Conservation (phyloP, 2,888 invertebrate genomes). For the Lasioglossum lativentre region DNA sequence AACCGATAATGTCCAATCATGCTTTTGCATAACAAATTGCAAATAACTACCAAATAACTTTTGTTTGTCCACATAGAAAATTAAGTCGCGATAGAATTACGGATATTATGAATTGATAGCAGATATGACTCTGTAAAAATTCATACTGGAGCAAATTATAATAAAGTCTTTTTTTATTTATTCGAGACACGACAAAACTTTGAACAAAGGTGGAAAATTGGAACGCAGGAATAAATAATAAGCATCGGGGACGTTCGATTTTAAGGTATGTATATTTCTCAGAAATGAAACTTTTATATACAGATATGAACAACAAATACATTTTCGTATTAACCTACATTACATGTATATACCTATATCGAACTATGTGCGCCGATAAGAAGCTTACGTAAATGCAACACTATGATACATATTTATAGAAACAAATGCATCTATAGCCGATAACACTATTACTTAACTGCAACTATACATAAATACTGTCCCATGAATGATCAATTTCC, state of each 20-base stretch:
- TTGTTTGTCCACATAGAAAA: too few species aligned
- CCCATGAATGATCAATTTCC: not conserved
- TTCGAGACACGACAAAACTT: too few species aligned
- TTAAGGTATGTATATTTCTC: conserved; percentile 73
- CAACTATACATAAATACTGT: conserved; percentile 2
- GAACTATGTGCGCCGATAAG: conserved; percentile 29
- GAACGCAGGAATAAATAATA: not conserved
- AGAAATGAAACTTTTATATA: conserved; percentile 71
- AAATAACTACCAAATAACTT: too few species aligned
- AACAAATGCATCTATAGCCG: conserved; percentile 30
- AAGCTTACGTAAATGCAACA: conserved; percentile 39
- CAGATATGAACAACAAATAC: conserved; percentile 65
- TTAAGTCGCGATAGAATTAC: too few species aligned
- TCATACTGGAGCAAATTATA: too few species aligned
- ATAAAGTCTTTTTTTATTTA: too few species aligned
- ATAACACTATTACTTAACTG: conserved; percentile 17
- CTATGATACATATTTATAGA: conserved; percentile 79
- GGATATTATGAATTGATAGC: too few species aligned
- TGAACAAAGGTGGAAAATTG: too few species aligned
- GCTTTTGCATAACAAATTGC: too few species aligned
- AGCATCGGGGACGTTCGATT: conserved; percentile 4
- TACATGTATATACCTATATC: conserved; percentile 25
- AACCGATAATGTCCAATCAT: too few species aligned
- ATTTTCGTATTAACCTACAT: conserved; percentile 54
- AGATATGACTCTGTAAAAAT: too few species aligned